Evolutionary conservation across 2,888 invertebrate species (phyloP).

Genomic region (Steinernema hermaphroditum): DNA sequence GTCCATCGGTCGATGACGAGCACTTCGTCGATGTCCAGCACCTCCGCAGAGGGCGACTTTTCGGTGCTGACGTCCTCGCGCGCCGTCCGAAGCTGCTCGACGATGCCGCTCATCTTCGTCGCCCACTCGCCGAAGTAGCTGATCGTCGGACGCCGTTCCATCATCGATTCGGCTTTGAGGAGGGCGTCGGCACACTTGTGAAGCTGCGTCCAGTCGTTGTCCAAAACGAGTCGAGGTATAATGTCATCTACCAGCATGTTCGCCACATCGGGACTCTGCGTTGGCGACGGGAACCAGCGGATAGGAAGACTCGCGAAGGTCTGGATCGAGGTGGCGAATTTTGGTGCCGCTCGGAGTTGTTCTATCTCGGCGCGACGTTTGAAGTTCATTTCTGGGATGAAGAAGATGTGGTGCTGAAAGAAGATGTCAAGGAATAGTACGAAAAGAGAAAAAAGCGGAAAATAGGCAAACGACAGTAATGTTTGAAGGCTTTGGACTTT

Average conservation of each 20-base stretch:
- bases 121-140: slow-evolving; percentile 46
- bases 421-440: not conserved
- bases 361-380: slow-evolving; percentile 34
- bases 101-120: slow-evolving; percentile 40
- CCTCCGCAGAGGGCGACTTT: slow-evolving; percentile 28
- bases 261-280: slow-evolving; percentile 17
- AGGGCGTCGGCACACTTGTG: slow-evolving; percentile 45
- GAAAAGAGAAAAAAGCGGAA: no score
- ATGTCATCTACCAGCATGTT: slow-evolving; percentile 33
- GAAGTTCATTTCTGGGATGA: slow-evolving; percentile 41
- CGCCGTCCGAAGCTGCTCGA: not conserved
- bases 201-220: slow-evolving; percentile 48
- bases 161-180: slow-evolving; percentile 37
- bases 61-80: not conserved
- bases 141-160: slow-evolving; percentile 33
- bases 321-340: slow-evolving; percentile 32
- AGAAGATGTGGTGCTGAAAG: slow-evolving; percentile 39
- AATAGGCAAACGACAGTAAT: no score
- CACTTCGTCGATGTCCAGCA: slow-evolving; percentile 76
- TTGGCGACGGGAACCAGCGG: slow-evolving; percentile 45
- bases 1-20: slow-evolving; percentile 85
- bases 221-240: slow-evolving; percentile 35
- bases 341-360: not conserved
- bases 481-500: no score
- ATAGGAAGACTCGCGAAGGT: slow-evolving; percentile 36